Conservation (phyloP, 2,113 vertebrate species). For the Tragelaphus imberbis region DNA sequence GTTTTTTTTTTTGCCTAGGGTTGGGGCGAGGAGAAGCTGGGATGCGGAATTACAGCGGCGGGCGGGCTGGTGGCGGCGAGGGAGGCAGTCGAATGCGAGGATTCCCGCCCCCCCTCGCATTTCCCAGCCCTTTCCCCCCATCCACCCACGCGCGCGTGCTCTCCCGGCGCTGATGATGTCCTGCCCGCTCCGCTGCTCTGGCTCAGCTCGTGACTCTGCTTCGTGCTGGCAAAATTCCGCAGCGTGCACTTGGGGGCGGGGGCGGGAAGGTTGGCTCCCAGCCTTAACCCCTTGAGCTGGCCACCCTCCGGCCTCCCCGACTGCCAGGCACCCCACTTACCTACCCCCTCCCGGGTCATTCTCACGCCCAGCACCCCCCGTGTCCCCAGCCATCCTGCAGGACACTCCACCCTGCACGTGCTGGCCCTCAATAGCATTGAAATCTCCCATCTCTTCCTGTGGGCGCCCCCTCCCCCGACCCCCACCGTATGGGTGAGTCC, state of each 20-base stretch:
- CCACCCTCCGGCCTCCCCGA: neutral
- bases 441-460: neutral
- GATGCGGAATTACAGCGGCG: neutral
- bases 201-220: slow-evolving; percentile 63
- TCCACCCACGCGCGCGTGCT: slow-evolving; percentile 51
- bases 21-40: neutral
- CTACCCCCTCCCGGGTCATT: neutral
- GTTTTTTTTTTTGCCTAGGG: neutral
- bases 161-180: slow-evolving; percentile 25
- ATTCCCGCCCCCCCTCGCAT: neutral
- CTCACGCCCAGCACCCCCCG: fast-evolving
- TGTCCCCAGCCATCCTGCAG: neutral
- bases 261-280: neutral
- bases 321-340: neutral
- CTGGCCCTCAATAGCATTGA: neutral
- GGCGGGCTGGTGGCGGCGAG: neutral
- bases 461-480: neutral
- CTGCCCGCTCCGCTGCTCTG: slow-evolving; percentile 32
- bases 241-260: neutral
- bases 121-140: neutral
- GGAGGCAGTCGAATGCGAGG: neutral
- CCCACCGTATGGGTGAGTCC: neutral
- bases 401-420: neutral
- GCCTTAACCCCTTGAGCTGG: neutral
- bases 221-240: slow-evolving; percentile 59